A percentile compares a stretch with the other conserved stretches of the same genome.
These are phyloP conservation scores for Origma solitaria DNA, from an alignment of 2,113 vertebrate species.

Conservation along the genomic window DNA sequence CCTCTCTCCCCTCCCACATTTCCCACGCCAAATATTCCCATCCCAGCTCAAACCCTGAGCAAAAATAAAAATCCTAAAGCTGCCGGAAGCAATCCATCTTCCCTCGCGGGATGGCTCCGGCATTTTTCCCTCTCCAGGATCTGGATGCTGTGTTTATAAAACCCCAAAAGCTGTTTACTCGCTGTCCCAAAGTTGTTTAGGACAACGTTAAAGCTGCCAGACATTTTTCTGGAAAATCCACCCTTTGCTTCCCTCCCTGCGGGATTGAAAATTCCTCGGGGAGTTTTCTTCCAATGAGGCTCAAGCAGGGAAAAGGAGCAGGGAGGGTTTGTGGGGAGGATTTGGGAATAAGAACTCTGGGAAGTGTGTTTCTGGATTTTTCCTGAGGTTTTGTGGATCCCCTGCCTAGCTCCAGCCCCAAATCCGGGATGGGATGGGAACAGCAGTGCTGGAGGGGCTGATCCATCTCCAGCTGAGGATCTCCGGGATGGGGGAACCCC, in stretches of 20 bases:
- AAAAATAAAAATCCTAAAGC: not conserved
- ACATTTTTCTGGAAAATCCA: not conserved
- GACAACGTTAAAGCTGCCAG: not conserved
- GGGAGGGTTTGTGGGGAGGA: not conserved
- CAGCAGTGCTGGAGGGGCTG: not conserved
- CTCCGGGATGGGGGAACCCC: not conserved
- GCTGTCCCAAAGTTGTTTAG: constrained; percentile 20
- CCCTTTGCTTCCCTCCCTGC: not conserved
- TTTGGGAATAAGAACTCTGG: not conserved
- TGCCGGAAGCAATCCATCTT: constrained; percentile 7
- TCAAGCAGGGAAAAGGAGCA: not conserved
- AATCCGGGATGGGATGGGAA: fast-evolving
- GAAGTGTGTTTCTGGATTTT: fast-evolving
- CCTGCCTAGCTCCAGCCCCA: fast-evolving
- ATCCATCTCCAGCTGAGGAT: not conserved
- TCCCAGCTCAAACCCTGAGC: not conserved
- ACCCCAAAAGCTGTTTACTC: constrained; percentile 20
- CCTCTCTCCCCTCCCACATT: not conserved
- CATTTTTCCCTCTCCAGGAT: not conserved
- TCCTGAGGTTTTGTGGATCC: not conserved
- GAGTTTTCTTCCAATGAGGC: not conserved
- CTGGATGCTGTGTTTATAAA: constrained; percentile 28
- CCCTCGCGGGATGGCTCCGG: not conserved
- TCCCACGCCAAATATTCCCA: not conserved
- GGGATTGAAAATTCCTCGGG: not conserved